Base-by-base conservation (phyloP, 2,888 invertebrate species). In the Nephrotoma appendiculata region DNA sequence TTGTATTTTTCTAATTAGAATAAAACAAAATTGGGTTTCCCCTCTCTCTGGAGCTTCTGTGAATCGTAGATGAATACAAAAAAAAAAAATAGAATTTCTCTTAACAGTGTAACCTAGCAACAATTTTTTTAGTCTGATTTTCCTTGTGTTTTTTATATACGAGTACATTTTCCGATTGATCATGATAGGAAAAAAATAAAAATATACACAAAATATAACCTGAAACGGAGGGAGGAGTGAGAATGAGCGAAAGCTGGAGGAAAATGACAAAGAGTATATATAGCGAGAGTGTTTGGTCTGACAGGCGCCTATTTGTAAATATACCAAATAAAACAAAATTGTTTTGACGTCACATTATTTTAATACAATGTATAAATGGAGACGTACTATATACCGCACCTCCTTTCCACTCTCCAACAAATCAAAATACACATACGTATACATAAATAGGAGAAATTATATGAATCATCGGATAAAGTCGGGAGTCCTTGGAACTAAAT, bases 51-150 rank as follows among this genome's bases (percentile, higher is more conserved):
- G 7, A 52, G 52, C 52, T 52, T 15, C 52, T 52, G 52, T 52
- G 15, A 6, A 52, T 9, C 15, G 15, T 31, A 71, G 31, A 31
- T 71, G 71, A 31, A 71, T 71, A 71, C 41, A 84, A 84, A 42
- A 42, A 84, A 84, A 84, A 84, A 42, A 42, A 84, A 42, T 84
- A 84, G 84, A 15, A 43, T 84, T 84, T 84, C 84, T 84, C 84
- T 84, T 41, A 84, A 42, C 15, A 84, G n/a, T 42, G 84, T 84
- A 84, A 42, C 84, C 84, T 84, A 84, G 84, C 84, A 84, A 84
- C 43, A 84, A 15, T 41, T 84, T 71, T 71, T 57, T 57, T 48
- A 1, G 52, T 31, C 71, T 71, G 19, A 71, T 31, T 71, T 71
- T 71, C 11, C 71, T 71, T 71, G 9, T 71, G 71, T 71, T 71